Percentiles rank a stretch among this genome's conserved stretches.
Conservation (phyloP, 64 coral and sea anemone species). For the Pocillopora damicornis region DNA sequence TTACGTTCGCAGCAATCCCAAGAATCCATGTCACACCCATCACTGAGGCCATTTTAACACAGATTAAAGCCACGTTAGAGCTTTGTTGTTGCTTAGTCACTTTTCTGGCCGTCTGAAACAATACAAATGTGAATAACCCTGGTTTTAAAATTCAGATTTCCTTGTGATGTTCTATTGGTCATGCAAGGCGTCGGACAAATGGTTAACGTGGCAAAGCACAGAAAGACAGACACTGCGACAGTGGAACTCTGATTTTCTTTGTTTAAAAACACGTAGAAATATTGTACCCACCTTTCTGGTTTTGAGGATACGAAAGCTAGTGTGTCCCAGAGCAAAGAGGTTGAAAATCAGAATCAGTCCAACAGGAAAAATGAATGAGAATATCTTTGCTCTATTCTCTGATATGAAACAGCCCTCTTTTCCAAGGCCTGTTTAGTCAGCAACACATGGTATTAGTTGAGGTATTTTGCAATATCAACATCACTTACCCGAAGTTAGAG, state of each 20-base stretch:
- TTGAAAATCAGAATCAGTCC: conserved; percentile 35
- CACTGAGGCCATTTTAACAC: too few relatives aligned
- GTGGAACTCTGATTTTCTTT: too few relatives aligned
- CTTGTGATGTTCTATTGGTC: too few relatives aligned
- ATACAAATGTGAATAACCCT: too few relatives aligned
- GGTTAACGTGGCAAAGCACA: too few relatives aligned
- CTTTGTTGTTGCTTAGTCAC: too few relatives aligned
- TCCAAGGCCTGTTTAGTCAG: not conserved
- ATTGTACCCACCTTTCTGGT: conserved; percentile 13
- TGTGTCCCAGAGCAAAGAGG: conserved; percentile 21
- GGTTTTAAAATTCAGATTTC: too few relatives aligned
- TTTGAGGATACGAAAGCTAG: conserved; percentile 1
- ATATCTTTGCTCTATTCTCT: not conserved
- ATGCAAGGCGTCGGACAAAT: not conserved
- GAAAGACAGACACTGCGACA: not conserved
- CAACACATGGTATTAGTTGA: not conserved
- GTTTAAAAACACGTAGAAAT: not conserved
- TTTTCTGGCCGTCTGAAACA: too few relatives aligned
- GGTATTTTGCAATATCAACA: not conserved
- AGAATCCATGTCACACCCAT: too few relatives aligned
- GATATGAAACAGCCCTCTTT: conserved; percentile 35
- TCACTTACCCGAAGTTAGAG: not conserved
- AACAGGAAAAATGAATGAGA: conserved; percentile 1
- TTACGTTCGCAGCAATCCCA: too few relatives aligned
- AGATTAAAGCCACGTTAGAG: too few relatives aligned